Conservation (phyloP, 1,140 invertebrate species). For the Bombus vancouverensis region DNA sequence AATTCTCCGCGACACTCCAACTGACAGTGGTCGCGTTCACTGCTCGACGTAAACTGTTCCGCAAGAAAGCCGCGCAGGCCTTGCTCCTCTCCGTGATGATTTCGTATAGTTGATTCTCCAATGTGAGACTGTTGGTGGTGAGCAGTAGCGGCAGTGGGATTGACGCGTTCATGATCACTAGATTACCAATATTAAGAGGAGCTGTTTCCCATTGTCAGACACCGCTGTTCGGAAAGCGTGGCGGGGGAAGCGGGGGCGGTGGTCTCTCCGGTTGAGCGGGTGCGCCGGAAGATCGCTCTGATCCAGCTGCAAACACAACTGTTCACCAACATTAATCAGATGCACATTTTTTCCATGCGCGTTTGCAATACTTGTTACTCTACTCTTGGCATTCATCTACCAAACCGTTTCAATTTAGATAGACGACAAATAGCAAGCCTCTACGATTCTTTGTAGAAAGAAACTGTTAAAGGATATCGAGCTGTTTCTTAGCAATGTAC, state of each 20-base stretch:
- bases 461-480: conserved; percentile 4
- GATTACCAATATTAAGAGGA: conserved; percentile 82
- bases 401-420: conserved; percentile 27
- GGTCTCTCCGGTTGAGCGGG: conserved; percentile 83
- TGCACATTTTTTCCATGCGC: conserved; percentile 16
- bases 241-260: conserved; percentile 87
- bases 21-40: conserved; percentile 55
- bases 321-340: conserved; percentile 59
- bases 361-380: conserved; percentile 13
- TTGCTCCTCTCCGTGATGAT: conserved; percentile 83
- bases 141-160: conserved; percentile 76
- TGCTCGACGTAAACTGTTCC: conserved; percentile 77
- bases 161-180: conserved; percentile 79
- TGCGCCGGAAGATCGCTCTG: conserved; percentile 85
- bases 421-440: conserved; percentile 46
- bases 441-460: conserved; percentile 31
- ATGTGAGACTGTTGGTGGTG: conserved; percentile 75
- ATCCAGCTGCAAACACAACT: conserved; percentile 85
- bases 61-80: conserved; percentile 84
- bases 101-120: conserved; percentile 83
- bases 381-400: conserved; percentile 49
- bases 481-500: not conserved
- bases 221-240: conserved; percentile 86
- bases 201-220: conserved; percentile 87
- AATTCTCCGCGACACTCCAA: conserved; percentile 56